Base-by-base conservation (phyloP, 2,113 vertebrate genomes). In the Manacus vitellinus region DNA sequence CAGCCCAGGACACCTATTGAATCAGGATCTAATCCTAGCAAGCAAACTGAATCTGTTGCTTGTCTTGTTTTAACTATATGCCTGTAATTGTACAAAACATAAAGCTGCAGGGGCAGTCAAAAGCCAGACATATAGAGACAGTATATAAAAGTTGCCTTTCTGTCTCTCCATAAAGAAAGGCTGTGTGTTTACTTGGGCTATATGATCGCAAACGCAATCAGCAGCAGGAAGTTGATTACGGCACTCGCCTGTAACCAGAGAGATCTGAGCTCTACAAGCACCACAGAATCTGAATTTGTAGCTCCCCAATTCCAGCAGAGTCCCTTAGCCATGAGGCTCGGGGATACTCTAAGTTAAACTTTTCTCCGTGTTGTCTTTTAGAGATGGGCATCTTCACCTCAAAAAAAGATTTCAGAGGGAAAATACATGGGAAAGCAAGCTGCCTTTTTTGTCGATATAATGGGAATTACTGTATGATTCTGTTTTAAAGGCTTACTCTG, bases 191-290 rank as follows among this genome's bases (percentile, higher is more conserved):
- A 4, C 35, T 79, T 3, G 3, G 20, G 17, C 46, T 92, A 4
- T 66, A 66, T 70, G 76, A 88, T 41, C 39, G 41, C 35, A 79
- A 33, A 76, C 46, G 49, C 33, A 22, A 46, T 44, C 14, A 70
- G n/a, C 46, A 87, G 28, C 8, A 62, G 41, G 20, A 92, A 83
- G 41, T 70, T 44, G n/a, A 49, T 85, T 73, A 62, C 70, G 73
- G 28, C 25, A 65, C 22, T 73, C 2, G 0, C 19, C 19, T 59
- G 58, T 46, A 70, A 44, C 6, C 0, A 0, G 54, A 56, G 35
- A 33, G 25, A 33, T 59, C 12, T 3, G 46, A 80, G 22, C 7
- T 75, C 30, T 68, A 4, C 4, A 4, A 68, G 51, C 56, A 54
- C 27, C 43, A 33, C 19, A 46, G 19, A 37, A 62, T n/a, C 24